Evolutionary conservation across 2,113 vertebrate genomes (phyloP).

Genomic region (Neogobius melanostomus): DNA sequence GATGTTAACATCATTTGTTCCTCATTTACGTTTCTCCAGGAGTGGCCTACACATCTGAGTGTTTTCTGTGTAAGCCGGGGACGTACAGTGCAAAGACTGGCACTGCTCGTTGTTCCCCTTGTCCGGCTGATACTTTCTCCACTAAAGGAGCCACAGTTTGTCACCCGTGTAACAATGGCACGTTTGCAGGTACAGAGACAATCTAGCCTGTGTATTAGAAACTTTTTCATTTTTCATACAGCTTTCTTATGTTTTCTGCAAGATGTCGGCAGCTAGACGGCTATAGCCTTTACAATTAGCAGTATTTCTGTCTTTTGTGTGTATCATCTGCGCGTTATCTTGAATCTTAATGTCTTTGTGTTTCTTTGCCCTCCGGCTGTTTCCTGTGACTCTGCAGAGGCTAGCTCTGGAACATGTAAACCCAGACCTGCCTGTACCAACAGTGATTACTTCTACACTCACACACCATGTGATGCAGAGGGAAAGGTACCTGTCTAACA

Average conservation of each 20-base stretch:
- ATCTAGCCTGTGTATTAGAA: not conserved
- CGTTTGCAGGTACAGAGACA: conserved; percentile 81
- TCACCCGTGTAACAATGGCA: conserved; percentile 79
- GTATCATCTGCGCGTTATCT: not conserved
- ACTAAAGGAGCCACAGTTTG: conserved; percentile 86
- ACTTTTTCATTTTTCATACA: not conserved
- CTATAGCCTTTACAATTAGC: not conserved
- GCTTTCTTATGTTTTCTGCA: not conserved
- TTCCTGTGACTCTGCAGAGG: conserved; percentile 54
- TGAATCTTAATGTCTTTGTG: conserved; percentile 47
- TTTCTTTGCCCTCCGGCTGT: conserved; percentile 21
- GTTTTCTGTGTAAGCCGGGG: conserved; percentile 94
- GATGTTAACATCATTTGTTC: conserved; percentile 9
- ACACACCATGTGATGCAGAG: conserved; percentile 83
- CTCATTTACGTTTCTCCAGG: conserved; percentile 68
- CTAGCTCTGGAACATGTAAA: conserved; percentile 84
- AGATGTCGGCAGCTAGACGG: not conserved
- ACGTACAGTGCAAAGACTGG: conserved; percentile 81
- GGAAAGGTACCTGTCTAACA: conserved; percentile 77
- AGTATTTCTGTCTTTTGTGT: not conserved
- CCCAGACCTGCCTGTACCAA: conserved; percentile 83
- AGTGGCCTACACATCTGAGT: conserved; percentile 94
- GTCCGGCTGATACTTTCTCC: conserved; percentile 82
- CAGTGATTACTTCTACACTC: conserved; percentile 93
- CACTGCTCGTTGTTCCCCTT: conserved; percentile 81